phyloP scores from a whole-genome alignment of 2,113 vertebrate genomes.

The Dromaius novaehollandiae region DNA sequence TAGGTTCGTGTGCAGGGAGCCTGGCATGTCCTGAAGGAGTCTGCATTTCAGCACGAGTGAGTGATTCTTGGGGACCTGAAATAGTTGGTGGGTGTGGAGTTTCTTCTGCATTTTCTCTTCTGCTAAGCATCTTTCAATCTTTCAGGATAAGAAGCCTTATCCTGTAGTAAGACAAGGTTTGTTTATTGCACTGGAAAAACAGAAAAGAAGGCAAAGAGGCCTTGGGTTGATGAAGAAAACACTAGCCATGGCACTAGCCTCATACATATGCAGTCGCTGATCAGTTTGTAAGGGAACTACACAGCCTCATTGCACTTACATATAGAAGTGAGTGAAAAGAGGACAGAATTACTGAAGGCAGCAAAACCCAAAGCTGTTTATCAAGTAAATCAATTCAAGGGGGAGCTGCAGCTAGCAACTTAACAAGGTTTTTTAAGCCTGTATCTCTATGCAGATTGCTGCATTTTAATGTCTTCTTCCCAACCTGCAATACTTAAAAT shows the following conservation, averaged over 20 bases:
- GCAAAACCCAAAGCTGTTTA: not conserved
- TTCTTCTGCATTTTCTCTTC: not conserved
- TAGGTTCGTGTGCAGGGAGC: not conserved
- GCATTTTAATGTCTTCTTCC: not conserved
- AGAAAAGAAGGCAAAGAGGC: not conserved
- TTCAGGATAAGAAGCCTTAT: not conserved
- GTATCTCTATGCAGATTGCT: not conserved
- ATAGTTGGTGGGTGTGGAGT: not conserved
- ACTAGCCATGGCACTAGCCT: not conserved
- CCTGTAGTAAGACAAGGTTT: not conserved
- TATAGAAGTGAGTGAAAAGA: not conserved
- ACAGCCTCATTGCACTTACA: not conserved
- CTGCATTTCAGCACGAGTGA: rapidly evolving
- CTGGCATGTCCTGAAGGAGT: not conserved
- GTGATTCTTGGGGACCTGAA: not conserved
- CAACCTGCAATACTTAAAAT: constrained; percentile 1
- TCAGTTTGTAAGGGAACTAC: not conserved
- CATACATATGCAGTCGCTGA: not conserved
- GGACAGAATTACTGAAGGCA: not conserved
- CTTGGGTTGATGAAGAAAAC: not conserved
- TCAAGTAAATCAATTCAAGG: not conserved
- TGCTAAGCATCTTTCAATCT: not conserved
- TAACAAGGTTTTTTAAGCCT: rapidly evolving
- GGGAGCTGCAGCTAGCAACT: not conserved
- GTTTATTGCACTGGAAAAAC: not conserved